Evolutionary conservation across 2,113 vertebrate genomes (phyloP), one percentile per base, ranked within the genome.

Genomic region (Leiothrix lutea): DNA sequence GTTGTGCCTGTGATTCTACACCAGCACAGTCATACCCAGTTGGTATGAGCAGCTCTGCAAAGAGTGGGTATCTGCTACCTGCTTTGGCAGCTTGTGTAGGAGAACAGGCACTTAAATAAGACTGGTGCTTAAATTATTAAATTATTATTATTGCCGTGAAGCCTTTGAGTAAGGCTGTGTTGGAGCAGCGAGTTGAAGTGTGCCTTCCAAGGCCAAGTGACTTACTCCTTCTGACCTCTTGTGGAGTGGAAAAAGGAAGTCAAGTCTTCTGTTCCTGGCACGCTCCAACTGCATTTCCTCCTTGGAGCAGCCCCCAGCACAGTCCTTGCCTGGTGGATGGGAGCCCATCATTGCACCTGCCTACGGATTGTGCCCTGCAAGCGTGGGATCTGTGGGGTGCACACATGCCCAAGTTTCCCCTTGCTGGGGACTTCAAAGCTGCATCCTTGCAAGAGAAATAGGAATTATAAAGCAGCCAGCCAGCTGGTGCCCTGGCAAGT

Each of bases 321-420:
- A 48, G 31, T 35, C 25, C 28, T 40, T 56, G 81, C 44, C 54
- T 51, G 25, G 15, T 60, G 40, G 22, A n/a, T 50, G 12, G 35
- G 57, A 61, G 10, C 22, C 8, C n/a, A 8, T 40, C 35, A 3
- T 5, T 42, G 24, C 58, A 69, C 45, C 70, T 88, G 45, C 70
- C 73, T 35, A 35, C 0, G 0, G 22, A 42, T 14, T 0, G 1
- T 77, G 58, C 40, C 69, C 48, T 85, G 23, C 0, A 3, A 60
- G 25, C 3, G 1, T 45, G 47, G 50, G 29, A 29, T 45, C 9
- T 51, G 44, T 29, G 45, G n/a, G 31, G 28, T 6, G 3, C 12
- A 36, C 26, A 23, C 14, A 5, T 26, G 33, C 35, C 36, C 9
- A 2, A 4, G 25, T 77, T 87, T 87, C 74, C 31, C 33, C 33